Evolutionary conservation across 2,888 invertebrate genomes (phyloP), one percentile per base, ranked within the genome.

Genomic region (Lasius fuliginosus): DNA sequence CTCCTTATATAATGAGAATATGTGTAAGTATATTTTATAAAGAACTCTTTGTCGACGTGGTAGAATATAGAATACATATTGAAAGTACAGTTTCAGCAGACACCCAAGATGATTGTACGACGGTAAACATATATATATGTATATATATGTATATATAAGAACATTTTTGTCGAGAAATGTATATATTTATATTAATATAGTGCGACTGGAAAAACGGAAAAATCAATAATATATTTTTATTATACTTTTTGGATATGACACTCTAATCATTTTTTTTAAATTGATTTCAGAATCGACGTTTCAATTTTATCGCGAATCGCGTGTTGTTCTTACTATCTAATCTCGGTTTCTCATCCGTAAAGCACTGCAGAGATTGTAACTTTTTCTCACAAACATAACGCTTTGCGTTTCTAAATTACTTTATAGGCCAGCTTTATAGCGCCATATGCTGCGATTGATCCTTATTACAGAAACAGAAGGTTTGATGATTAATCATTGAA

Each of bases 81-180:
- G 65, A 83, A 89, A 84, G 82, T 83, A 68, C 58, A 30, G 36
- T 84, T 76, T 84, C 71, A 88, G 67, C 91, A 88, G 87, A 89
- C 90, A 90, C 82, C 75, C 88, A 86, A 68, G 65, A 87, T 90
- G 91, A 91, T 89, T 88, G 89, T 90, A 88, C 83, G 81, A 88
- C 86, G 81, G 68, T 88, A 87, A 85, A 91, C 85, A 89, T 88
- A 53, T 49, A 49, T 53, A 53, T 49, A 33, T 33, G 53, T 53
- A 53, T 53, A 53, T 53, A 53, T 53, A 6, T 53, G 8, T 53
- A n/a, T 53, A 53, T 53, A 85, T 85, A 88, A 88, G 86, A 86
- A 87, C 87, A 87, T 87, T 53, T 53, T 58, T 85, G 77, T 85
- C 74, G 84, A 86, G 68, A 53, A 53, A 36, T 36, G 36, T 85